Evolutionary conservation across 2,888 invertebrate genomes (phyloP), one percentile per base, ranked within the genome.

Genomic region (Acronicta leporina): DNA sequence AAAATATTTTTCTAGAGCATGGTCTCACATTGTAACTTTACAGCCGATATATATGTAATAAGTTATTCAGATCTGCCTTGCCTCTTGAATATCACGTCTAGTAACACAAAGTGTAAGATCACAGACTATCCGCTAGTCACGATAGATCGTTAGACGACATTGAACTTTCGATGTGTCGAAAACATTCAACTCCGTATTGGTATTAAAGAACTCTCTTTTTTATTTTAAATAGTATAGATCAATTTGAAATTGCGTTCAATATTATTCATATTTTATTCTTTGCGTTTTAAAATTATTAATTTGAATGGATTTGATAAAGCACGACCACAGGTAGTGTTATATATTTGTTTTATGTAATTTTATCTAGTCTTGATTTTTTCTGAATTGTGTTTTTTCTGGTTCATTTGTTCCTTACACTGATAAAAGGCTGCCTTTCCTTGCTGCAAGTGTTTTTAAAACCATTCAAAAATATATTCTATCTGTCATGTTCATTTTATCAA

Each of bases 141-240:
- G 77, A 67, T 69, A 66, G 63, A 72, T 75, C 70, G 63, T 63
- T 71, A 75, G 57, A 76, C 76, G 86, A 80, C 86, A 82, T 82
- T 85, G 86, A 86, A 82, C 85, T 86, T 82, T 80, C 55, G 56
- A 73, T 69, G 68, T 79, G 63, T 73, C 30, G 64, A 78, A 78
- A 78, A 74, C 68, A 57, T 48, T 25, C 33, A 30, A 63, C 42
- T 68, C 44, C 41, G 46, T 63, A 63, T 63, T 61, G 55, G 48
- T 64, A 11, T 51, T 46, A 55, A 48, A 42, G 25, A 58, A 68
- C 62, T 77, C 57, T 71, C 71, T 60, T 62, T 53, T 54, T 58
- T 67, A 35, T 56, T 64, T 27, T 0, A 48, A 25, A 48, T 41
- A 49, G 38, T 55, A 38, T 43, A 43, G 15, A 53, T 63, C 49